Evolutionary conservation across 2,888 invertebrate species (phyloP).

Genomic region (Cistogaster globosa): DNA sequence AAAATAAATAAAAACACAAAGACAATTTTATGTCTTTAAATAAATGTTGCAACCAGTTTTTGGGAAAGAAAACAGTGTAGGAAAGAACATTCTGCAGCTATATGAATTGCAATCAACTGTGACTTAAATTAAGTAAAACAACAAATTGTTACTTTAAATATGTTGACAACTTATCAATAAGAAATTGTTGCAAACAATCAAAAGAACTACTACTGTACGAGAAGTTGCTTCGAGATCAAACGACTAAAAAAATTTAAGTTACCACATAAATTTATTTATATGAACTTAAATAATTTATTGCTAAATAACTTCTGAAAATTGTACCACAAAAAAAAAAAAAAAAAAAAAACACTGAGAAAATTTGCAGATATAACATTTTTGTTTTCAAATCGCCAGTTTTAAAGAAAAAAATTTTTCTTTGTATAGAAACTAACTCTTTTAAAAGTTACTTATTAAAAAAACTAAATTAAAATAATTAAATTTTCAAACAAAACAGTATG

Average conservation of each 20-base stretch:
- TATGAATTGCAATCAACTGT: not conserved
- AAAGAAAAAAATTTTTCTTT: too few relatives aligned
- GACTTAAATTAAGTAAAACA: slow-evolving; percentile 32
- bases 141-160: slow-evolving; percentile 69
- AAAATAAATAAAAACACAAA: not conserved
- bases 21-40: slow-evolving; percentile 48
- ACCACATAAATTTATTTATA: slow-evolving; percentile 57
- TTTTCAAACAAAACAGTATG: too few relatives aligned
- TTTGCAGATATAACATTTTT: not conserved
- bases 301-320: slow-evolving; percentile 9
- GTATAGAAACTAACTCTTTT: not conserved
- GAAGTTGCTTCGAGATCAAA: slow-evolving; percentile 41
- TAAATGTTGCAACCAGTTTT: slow-evolving; percentile 24
- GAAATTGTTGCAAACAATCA: slow-evolving; percentile 69
- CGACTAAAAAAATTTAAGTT: not conserved
- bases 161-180: slow-evolving; percentile 70
- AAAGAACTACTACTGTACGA: slow-evolving; percentile 65
- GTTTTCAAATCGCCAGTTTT: too few relatives aligned
- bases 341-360: slow-evolving; percentile 19
- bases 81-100: slow-evolving; percentile 24
- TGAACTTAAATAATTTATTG: slow-evolving; percentile 52
- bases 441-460: not conserved
- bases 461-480: too few relatives aligned
- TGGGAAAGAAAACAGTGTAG: slow-evolving; percentile 12
- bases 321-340: too few relatives aligned